phyloP scores from a whole-genome alignment of 1,140 invertebrate species.

The Tetramorium parvispinum region DNA sequence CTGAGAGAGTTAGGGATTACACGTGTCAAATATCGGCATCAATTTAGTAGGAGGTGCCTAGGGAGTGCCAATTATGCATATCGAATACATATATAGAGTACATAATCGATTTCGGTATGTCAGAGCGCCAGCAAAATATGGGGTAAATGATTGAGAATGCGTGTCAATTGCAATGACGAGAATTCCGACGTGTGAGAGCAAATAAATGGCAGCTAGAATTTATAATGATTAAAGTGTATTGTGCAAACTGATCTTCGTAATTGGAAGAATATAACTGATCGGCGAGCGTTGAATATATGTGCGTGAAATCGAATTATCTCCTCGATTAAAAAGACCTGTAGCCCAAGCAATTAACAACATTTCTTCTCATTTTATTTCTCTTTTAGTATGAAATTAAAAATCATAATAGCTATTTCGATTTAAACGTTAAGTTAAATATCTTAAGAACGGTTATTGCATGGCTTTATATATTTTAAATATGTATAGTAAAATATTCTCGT shows the following conservation, averaged over 20 bases:
- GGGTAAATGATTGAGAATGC: constrained; percentile 42
- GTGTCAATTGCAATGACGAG: constrained; percentile 27
- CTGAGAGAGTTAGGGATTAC: constrained; percentile 15
- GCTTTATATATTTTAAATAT: background rate
- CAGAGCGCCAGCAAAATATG: constrained; percentile 7
- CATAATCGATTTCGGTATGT: constrained; percentile 50
- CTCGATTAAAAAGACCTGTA: background rate
- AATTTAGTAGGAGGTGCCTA: constrained; percentile 30
- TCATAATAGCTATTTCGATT: background rate
- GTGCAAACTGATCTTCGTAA: constrained; percentile 7
- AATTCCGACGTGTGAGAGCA: background rate
- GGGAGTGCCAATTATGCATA: constrained; percentile 54
- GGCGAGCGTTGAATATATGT: background rate
- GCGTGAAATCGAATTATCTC: background rate
- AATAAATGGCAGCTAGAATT: constrained; percentile 19
- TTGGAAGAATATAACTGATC: background rate
- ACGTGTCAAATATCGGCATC: constrained; percentile 54
- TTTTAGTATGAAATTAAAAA: background rate
- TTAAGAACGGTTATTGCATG: too few species aligned
- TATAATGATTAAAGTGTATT: constrained; percentile 37
- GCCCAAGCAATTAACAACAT: background rate
- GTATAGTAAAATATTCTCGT: background rate
- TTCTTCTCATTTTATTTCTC: background rate
- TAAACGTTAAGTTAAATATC: background rate
- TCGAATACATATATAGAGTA: constrained; percentile 22